Evolutionary conservation across 1,140 invertebrate genomes (phyloP), one percentile per base, ranked within the genome.

Genomic region (Leptoteleia sp.): DNA sequence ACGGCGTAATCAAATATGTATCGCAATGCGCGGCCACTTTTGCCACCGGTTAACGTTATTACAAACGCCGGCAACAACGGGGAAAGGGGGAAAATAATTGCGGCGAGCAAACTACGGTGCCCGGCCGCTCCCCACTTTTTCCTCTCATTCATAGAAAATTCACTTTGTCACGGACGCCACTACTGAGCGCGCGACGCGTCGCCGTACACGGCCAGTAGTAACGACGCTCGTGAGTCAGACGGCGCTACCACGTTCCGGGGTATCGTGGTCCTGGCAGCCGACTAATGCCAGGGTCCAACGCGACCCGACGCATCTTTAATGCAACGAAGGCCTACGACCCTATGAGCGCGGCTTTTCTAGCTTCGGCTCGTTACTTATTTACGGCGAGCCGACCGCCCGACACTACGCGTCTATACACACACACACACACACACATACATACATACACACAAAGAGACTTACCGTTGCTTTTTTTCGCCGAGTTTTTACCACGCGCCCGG

Each of bases 321-420:
- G 76, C 47, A 78, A 76, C 75, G 76, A n/a, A 87, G 84, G 81
- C 82, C 82, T 82, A 79, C 81, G 83, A 82, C n/a, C 82, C 80
- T 61, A 76, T 25, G 64, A 77, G 65, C 77, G 54, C 67, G 52
- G 65, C 59, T 85, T 80, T 79, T 81, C 81, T 80, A 55, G 50
- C 79, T 59, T 81, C 73, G 54, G 29, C 43, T 64, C 62, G 68
- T 87, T 83, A 85, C 57, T 87, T 85, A 86, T 87, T 86, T 81
- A 86, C 78, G 22, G 27, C 65, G 62, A 9, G 25, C 54, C 59
- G 27, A 59, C 38, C 40, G n/a, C 22, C 38, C 31, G 43, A 55
- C 55, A 43, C 33, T n/a, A n/a, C n/a, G n/a, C 12, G 16, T 57
- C 61, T 75, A 22, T 59, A n/a, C n/a, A n/a, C n/a, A n/a, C n/a